Evolutionary conservation across 2,888 invertebrate genomes (phyloP), one percentile per base, ranked within the genome.

Genomic region (Diarsia rubi): DNA sequence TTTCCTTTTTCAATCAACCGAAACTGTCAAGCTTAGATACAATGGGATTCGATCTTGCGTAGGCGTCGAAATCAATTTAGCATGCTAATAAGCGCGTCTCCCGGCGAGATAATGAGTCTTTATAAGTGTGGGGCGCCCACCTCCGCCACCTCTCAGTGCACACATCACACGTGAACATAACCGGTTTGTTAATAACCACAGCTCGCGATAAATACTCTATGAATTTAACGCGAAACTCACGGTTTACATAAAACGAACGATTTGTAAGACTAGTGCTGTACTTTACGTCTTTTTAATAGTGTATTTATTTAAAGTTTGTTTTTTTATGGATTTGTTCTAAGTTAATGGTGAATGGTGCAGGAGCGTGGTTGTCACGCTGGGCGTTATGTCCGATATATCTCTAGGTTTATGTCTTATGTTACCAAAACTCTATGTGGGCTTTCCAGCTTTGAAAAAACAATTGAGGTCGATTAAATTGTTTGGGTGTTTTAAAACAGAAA

Each of bases 51-150:
- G 79, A 83, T 74, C 64, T 75, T 73, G 83, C 87, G 93, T 92
- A 88, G 94, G 94, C 91, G 92, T 88, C 83, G 81, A 91, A 92
- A 92, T 92, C 92, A 94, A 94, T 94, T 94, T 92, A 91, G 92
- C 92, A 89, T 89, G 90, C 91, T 92, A 93, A 93, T 92, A 91
- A 90, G 87, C 84, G 83, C 72, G 88, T 86, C 90, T 86, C 94
- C 94, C 84, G 91, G 88, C 70, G 94, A 86, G 93, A 86, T 91
- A 92, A 94, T 92, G 91, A 90, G 85, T 88, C 86, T 86, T 69
- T 91, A 86, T 88, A 90, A 87, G 86, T 90, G 83, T 87, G 81
- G 83, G 72, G 84, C 86, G 84, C 86, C 88, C 88, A 91, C 91
- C 73, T 79, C 86, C 81, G 85, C 88, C 89, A 91, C 91, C 75